phyloP scores from a whole-genome alignment of 2,888 invertebrate species.

The Orthonychiurus folsomi region DNA sequence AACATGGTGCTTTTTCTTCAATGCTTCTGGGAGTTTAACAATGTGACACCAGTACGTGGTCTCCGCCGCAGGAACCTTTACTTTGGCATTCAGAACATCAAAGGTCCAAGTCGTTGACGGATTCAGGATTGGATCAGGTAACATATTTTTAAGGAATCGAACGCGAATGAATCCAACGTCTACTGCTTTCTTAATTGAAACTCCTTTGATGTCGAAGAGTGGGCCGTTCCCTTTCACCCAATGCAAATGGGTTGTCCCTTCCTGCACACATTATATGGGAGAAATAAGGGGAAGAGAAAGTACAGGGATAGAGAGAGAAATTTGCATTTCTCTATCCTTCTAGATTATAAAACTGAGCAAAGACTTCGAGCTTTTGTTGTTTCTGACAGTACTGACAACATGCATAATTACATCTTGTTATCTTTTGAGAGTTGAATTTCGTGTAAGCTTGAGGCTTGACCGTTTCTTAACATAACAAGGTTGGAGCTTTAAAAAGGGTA shows the following conservation, averaged over 20 bases:
- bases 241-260: conserved; percentile 78
- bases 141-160: conserved; percentile 55
- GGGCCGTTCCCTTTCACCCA: conserved; percentile 74
- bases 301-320: no score
- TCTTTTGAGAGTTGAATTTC: not conserved
- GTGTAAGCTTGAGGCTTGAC: not conserved
- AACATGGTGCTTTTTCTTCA: conserved; percentile 63
- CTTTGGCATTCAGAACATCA: conserved; percentile 55
- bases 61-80: conserved; percentile 69
- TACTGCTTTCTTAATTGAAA: conserved; percentile 49
- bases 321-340: no score
- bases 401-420: not conserved
- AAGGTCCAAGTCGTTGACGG: conserved; percentile 49
- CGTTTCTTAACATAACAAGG: not conserved
- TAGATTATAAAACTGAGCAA: no score
- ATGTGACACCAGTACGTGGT: conserved; percentile 98
- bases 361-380: not conserved
- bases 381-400: not conserved
- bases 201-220: conserved; percentile 57
- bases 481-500: not conserved
- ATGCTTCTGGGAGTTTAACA: conserved; percentile 62
- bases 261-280: conserved; percentile 55
- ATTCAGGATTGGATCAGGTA: conserved; percentile 40
- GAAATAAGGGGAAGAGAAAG: no score
- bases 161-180: conserved; percentile 68